Base-by-base conservation (phyloP, 2,113 vertebrate species). In the Oreocharis arfaki region DNA sequence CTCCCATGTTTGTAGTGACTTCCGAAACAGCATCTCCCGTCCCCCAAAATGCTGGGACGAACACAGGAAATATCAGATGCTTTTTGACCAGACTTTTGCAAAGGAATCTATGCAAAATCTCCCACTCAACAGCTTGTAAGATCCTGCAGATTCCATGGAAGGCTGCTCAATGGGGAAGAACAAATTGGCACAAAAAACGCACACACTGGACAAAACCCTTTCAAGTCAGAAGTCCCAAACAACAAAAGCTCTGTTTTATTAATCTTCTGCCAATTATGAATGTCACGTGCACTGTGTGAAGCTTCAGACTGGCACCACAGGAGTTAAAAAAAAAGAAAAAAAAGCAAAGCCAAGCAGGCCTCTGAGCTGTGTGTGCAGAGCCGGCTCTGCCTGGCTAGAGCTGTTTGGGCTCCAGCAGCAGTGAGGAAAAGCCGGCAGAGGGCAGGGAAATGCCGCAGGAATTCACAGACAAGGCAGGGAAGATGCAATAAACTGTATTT, bases 181-280 rank as follows among this genome's bases (percentile, higher is more conserved):
- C n/a, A 79, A 79, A 60, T 4, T 57, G 91, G 87, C 93, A 90
- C 46, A 8, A 71, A 69, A 64, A 84, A 56, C 0, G 12, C 69
- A 60, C 69, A 44, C 47, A n/a, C 5, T 32, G 89, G 78, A 82
- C 81, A 95, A 87, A 95, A 92, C 49, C 44, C 53, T 60, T 65
- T 68, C 55, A 44, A 81, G 44, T 24, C 61, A 55, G 14, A 85
- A 90, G 53, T 56, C 77, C 35, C 81, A 65, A 79, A 91, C 74
- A 96, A 91, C 83, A 69, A 44, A 76, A 94, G 68, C 67, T 87
- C 74, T 82, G 81, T 84, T 87, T 89, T 65, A 93, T 68, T 89
- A 81, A 95, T 64, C 82, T 83, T 70, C 79, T 86, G 85, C 71
- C 60, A 80, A 85, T 84, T 50, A 37, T 7, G 68, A 83, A 57